Evolutionary conservation across 2,113 vertebrate species (phyloP).

Genomic region (Rhynchomys soricoides): DNA sequence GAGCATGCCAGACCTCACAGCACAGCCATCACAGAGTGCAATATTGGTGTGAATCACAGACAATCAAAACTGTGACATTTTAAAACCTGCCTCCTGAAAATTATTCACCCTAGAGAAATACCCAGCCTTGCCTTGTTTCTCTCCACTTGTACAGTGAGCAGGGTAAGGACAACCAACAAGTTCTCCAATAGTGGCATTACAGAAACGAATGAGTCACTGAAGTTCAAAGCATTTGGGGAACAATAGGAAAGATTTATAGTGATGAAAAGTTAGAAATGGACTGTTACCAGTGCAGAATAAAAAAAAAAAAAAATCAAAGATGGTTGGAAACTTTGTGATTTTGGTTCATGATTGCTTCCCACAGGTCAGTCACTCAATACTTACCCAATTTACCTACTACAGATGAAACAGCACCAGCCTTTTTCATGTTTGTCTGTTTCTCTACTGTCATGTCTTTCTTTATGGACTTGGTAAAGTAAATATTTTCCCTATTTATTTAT

Average conservation of each 20-base stretch:
- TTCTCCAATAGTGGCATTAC: constrained; percentile 58
- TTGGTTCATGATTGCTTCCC: constrained; percentile 66
- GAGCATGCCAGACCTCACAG: constrained; percentile 49
- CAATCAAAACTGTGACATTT: constrained; percentile 58
- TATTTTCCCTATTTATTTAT: neutral
- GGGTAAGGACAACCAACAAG: neutral
- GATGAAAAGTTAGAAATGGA: constrained; percentile 59
- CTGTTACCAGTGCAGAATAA: constrained; percentile 54
- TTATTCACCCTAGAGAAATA: constrained; percentile 66
- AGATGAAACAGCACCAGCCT: constrained; percentile 51
- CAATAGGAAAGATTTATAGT: constrained; percentile 62
- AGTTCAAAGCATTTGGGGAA: constrained; percentile 72
- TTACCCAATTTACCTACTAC: constrained; percentile 35
- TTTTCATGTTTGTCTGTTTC: constrained; percentile 30
- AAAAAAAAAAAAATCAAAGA: constrained; percentile 74
- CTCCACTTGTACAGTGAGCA: constrained; percentile 36
- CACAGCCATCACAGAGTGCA: constrained; percentile 45
- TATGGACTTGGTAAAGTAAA: neutral
- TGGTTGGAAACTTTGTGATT: constrained; percentile 61
- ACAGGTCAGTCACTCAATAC: constrained; percentile 66
- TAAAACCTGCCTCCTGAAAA: constrained; percentile 69
- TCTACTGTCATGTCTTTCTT: neutral
- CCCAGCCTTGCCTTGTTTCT: constrained; percentile 44
- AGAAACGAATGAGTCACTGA: constrained; percentile 61
- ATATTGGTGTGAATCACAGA: constrained; percentile 70